Conservation (phyloP, 2,113 vertebrate species). For the Oreochromis aureus region DNA sequence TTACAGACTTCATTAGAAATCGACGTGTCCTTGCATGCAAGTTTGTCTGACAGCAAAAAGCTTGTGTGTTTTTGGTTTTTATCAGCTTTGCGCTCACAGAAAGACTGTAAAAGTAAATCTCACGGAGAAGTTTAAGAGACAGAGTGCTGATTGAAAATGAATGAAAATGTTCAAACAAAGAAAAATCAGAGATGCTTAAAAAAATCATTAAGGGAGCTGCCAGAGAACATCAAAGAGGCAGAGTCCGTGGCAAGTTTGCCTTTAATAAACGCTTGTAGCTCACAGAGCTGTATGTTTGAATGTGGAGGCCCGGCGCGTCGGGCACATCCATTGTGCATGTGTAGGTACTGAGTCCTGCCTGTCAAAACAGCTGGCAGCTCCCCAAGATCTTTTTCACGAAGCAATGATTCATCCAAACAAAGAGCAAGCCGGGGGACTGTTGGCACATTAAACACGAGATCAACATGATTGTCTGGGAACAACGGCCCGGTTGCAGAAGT, state of each 20-base stretch:
- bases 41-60: slow-evolving; percentile 1
- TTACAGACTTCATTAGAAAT: slow-evolving; percentile 48
- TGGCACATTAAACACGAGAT: not conserved
- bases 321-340: not conserved
- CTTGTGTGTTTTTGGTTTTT: not conserved
- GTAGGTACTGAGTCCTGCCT: slow-evolving; percentile 11
- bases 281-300: not conserved
- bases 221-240: not conserved
- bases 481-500: not conserved
- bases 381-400: not conserved
- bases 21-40: not conserved
- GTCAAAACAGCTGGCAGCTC: slow-evolving; percentile 40
- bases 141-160: not conserved
- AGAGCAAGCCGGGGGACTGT: not conserved
- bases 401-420: slow-evolving; percentile 30
- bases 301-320: not conserved
- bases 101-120: not conserved
- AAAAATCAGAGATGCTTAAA: not conserved
- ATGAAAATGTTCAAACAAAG: not conserved
- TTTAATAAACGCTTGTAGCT: not conserved
- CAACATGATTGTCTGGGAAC: not conserved
- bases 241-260: not conserved
- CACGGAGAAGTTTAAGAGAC: not conserved
- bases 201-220: not conserved
- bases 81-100: not conserved